phyloP scores from a whole-genome alignment of 2,888 invertebrate genomes.

The Athrips mouffetella region DNA sequence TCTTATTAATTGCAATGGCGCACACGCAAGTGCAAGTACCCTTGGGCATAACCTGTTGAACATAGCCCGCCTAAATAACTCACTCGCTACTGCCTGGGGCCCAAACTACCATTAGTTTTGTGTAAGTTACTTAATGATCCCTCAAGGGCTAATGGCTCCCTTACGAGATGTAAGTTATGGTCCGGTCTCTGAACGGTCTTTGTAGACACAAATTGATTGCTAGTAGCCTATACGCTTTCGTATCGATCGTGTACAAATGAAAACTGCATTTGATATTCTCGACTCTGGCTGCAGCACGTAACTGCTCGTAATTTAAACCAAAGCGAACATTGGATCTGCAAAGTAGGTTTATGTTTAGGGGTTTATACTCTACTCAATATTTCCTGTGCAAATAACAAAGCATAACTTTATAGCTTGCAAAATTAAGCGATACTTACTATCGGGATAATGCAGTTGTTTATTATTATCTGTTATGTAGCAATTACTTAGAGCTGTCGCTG shows the following conservation, averaged over 20 bases:
- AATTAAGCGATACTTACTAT: no score
- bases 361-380: no score
- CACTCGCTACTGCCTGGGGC: slow-evolving; percentile 4
- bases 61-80: slow-evolving; percentile 26
- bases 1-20: slow-evolving; percentile 40
- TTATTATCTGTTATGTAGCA: not conserved
- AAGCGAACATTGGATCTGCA: not conserved
- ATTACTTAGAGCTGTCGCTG: slow-evolving; percentile 19
- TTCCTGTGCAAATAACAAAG: no score
- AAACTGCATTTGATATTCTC: not conserved
- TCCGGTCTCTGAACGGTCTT: not conserved
- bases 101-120: slow-evolving; percentile 7
- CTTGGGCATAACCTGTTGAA: slow-evolving; percentile 40
- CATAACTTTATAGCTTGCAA: no score
- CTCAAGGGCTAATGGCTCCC: slow-evolving; percentile 12
- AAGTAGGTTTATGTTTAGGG: not conserved
- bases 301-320: not conserved
- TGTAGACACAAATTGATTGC: slow-evolving; percentile 10
- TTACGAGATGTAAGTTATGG: slow-evolving; percentile 13
- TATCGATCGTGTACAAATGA: not conserved
- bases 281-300: no score
- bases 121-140: slow-evolving; percentile 6
- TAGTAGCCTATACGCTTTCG: not conserved
- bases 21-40: slow-evolving; percentile 30
- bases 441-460: not conserved